These are phyloP conservation scores for Hydrolagus colliei DNA, from an alignment of 2,797 vertebrate species.

Conservation along the genomic window DNA sequence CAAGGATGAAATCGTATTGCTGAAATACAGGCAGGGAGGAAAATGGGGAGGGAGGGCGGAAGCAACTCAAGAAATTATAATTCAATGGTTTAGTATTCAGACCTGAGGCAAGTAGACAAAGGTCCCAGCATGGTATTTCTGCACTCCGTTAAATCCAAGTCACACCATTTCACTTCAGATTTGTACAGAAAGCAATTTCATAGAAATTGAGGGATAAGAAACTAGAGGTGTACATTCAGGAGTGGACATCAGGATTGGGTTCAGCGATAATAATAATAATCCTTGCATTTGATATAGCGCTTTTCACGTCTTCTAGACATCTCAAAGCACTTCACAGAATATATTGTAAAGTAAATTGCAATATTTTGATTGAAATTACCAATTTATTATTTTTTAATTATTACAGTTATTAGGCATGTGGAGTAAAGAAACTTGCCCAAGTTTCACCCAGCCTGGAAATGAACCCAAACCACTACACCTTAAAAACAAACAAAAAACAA, in stretches of 20 bases:
- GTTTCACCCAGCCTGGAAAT: too few species aligned
- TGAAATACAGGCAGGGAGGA: neutral
- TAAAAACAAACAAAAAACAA: too few species aligned
- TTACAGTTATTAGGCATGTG: too few species aligned
- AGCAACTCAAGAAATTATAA: slow-evolving; percentile 4
- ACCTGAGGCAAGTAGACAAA: neutral
- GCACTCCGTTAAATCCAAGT: neutral
- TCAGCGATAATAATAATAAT: too few species aligned
- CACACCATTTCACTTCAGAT: neutral
- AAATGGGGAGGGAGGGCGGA: neutral
- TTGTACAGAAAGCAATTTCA: neutral
- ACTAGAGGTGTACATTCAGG: neutral
- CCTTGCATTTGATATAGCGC: too few species aligned
- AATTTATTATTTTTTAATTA: too few species aligned
- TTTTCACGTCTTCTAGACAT: too few species aligned
- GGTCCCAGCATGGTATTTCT: slow-evolving; percentile 27
- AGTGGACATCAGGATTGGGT: neutral
- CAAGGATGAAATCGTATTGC: neutral
- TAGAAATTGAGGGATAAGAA: neutral
- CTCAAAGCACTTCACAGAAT: too few species aligned
- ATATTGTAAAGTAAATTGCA: too few species aligned
- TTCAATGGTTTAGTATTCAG: slow-evolving; percentile 20
- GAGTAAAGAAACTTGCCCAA: too few species aligned
- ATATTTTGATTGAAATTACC: too few species aligned
- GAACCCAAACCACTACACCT: too few species aligned